Base-by-base conservation (phyloP, 2,888 invertebrate species). In the Apamea anceps region DNA sequence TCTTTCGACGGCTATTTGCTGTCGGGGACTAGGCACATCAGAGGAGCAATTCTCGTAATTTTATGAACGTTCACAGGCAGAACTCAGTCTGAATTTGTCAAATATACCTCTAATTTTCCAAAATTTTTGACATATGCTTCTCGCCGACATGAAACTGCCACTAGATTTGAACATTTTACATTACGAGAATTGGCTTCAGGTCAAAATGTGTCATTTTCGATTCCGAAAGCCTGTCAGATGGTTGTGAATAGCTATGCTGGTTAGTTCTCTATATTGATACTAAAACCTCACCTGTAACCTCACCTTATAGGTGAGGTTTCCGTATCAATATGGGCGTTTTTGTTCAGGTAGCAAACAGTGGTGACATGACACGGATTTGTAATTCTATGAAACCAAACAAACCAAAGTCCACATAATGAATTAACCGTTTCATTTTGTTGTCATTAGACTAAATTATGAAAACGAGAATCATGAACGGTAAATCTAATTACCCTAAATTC, bases 401-500 rank as follows among this genome's bases (percentile, higher is more conserved):
- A 48, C 42, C n/a, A 37, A 70, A 65, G 6, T 6, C 51, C 25
- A 28, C 18, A 37, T 48, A 68, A n/a, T 48, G 5, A 28, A 73
- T 51, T 7, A 78, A 67, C 15, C 18, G 4, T 62, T 18, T 28
- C 15, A 32, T 45, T 75, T 72, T 45, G 51, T 68, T 68, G 42
- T 51, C 71, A 60, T 72, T 42, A 25, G 3, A 32, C 25, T 12
- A 62, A 63, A 68, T 75, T 74, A 70, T 70, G 32, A 70, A 66
- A 51, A 65, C 57, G 18, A 67, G 25, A 74, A 57, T 15, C 67
- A 15, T 28, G 48, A 51, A 12, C n/a, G 21, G 6, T 45, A 67
- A 57, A 65, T 65, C 48, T 66, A 82, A 84, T 82, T 84, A 73
- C 48, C 68, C 72, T 42, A 73, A 86, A 72, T 81, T 48, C 71